Base-by-base conservation (phyloP, 1,140 invertebrate genomes). In the Ruditapes philippinarum region DNA sequence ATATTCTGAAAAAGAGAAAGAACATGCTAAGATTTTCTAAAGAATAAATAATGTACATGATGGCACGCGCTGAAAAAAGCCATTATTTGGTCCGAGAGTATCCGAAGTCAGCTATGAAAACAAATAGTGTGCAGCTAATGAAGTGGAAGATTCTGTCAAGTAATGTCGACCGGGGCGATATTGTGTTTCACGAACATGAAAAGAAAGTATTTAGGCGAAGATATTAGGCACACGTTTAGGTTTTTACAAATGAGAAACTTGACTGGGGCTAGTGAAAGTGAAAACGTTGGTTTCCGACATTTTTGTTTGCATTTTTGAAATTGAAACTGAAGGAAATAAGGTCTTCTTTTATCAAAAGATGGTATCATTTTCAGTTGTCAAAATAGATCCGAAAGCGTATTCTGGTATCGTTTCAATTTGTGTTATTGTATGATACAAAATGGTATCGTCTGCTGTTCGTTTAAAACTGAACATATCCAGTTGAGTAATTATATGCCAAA, bases 151-250 rank as follows among this genome's bases (percentile, higher is more conserved):
- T 17, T 38, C 38, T 4, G 65, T 38, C 33, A 70, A 70, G 65
- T 70, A 33, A 38, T 38, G 33, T 33, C 33, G 36, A 33, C 33
- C 36, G 12, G 14, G 31, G 3, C 33, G 65, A 70, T 70, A 70
- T 70, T 70, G 17, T 36, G 65, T 70, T 70, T 70, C 65, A 38
- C 65, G 36, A 14, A 70, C 57, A 40, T 70, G 65, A 70, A 70
- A 70, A 70, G 33, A 70, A 70, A 36, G 22, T 70, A 70, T 38
- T 70, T 38, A 38, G 65, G 33, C 65, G 19, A 70, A 22, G 22
- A 70, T 40, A 70, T n/a, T 70, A 38, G 65, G 65, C 65, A 70
- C 33, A 70, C 65, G 65, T 9, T 40, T n/a, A n/a, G 28, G 33
- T 70, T 40, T 70, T 70, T 38, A 70, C 28, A 25, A 4, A 33